A percentile compares a stretch with the other conserved stretches of the same genome.
Conservation (phyloP, 2,797 vertebrate genomes). For the Neostethus bicornis region DNA sequence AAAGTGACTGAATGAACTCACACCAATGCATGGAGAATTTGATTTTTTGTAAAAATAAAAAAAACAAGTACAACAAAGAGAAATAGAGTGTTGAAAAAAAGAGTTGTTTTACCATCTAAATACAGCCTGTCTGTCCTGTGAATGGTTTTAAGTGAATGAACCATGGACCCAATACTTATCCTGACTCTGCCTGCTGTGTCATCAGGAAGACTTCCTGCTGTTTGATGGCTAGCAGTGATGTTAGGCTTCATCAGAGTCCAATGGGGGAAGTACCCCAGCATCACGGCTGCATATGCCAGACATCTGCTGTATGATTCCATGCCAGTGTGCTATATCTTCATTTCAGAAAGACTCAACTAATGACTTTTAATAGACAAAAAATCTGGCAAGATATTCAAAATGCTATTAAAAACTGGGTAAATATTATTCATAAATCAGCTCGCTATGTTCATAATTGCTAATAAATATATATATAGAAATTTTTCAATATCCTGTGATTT, state of each 20-base stretch:
- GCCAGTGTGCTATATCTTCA: constrained; percentile 1
- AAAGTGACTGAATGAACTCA: too few relatives aligned
- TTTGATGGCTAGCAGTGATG: constrained; percentile 4
- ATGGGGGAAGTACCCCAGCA: constrained; percentile 5
- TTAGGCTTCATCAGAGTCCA: constrained; percentile 4
- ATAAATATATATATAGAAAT: background rate
- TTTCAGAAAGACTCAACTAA: background rate
- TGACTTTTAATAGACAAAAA: constrained; percentile 1
- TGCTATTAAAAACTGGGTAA: background rate
- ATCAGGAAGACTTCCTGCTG: constrained; percentile 11
- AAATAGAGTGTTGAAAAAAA: too few relatives aligned
- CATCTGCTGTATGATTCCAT: constrained; percentile 10
- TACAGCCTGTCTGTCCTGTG: too few relatives aligned
- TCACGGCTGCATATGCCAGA: constrained; percentile 10
- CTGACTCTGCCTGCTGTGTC: background rate
- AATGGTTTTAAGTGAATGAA: background rate
- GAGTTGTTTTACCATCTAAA: too few relatives aligned
- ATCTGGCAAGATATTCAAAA: background rate
- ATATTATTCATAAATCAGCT: background rate
- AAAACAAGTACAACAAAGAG: too few relatives aligned
- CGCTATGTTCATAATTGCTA: background rate
- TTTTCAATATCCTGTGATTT: too few relatives aligned
- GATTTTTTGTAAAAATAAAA: too few relatives aligned
- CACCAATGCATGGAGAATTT: too few relatives aligned
- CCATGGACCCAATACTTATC: constrained; percentile 5